Conservation (phyloP, 2,888 invertebrate species). For the Microctonus brassicae region DNA sequence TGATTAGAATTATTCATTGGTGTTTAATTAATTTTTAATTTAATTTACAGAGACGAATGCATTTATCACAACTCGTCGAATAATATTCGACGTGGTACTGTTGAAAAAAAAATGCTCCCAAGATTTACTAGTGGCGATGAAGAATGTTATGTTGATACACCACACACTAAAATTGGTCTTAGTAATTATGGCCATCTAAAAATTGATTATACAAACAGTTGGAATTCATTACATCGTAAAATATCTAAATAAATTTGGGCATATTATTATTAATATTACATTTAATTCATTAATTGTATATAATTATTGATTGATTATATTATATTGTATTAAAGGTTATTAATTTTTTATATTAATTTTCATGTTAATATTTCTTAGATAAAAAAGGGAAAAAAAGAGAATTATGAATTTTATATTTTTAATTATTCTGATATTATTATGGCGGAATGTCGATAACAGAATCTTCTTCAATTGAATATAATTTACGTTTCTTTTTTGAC, state of each 20-base stretch:
- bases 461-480: slow-evolving; percentile 32
- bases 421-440: neutral
- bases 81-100: slow-evolving; percentile 48
- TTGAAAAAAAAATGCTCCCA: slow-evolving; percentile 42
- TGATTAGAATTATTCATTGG: neutral
- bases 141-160: slow-evolving; percentile 53
- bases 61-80: slow-evolving; percentile 54
- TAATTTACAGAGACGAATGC: slow-evolving; percentile 46
- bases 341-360: no score
- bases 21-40: neutral
- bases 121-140: slow-evolving; percentile 37
- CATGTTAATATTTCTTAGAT: neutral
- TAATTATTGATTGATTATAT: neutral
- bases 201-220: slow-evolving; percentile 86
- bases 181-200: slow-evolving; percentile 84
- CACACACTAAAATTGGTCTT: slow-evolving; percentile 78
- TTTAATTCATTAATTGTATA: neutral
- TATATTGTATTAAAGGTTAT: neutral
- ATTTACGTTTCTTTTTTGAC: slow-evolving; percentile 31
- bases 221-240: slow-evolving; percentile 84
- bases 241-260: slow-evolving; percentile 74
- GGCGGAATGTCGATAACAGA: slow-evolving; percentile 19
- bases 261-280: neutral
- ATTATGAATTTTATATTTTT: neutral
- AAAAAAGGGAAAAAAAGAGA: no score